Evolutionary conservation across 92 coral and sea anemone species (phyloP), one percentile per base, ranked within the genome.

Genomic region (Pocillopora meandrina): DNA sequence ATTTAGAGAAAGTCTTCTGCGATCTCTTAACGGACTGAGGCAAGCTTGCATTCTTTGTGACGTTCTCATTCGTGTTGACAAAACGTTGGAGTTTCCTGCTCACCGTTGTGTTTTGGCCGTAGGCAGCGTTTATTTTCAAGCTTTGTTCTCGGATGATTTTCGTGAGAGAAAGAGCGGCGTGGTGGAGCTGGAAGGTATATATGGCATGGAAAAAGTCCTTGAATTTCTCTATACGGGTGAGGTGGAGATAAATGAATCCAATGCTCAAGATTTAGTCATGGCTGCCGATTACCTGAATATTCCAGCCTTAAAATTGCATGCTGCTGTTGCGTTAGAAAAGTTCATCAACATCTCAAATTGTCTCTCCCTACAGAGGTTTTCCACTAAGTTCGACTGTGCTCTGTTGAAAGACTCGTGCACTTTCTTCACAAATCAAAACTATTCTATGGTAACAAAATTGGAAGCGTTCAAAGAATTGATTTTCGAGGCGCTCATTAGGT

Each of bases 221-320:
- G 79, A 85, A n/a, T 94, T 84, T 61, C 61, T 94, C 4, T 94
- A 94, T 80, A 92, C 93, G 17, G 98, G 98, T 19, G 86, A 88
- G 35, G 84, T 88, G 58, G 77, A 72, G 23, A 55, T 94, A 16
- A 84, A 84, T 23, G 72, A 72, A 36, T 89, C 84, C 59, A 94
- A 82, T 64, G 95, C 91, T 1, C 78, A 72, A 56, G 92, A 90
- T 58, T 74, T 94, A 31, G 75, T 94, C 57, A 75, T 88, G 34
- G 89, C 94, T 7, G 90, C 92, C 12, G 93, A 90, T 79, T 90
- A 89, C 85, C 75, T 92, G 65, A 84, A 89, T 65, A 85, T 94
- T 42, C 87, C 93, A 35, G 87, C 85, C 56, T 87, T 94, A 16
- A 88, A 86, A 67, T 84, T 85, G 63, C 60, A 75, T 14, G 95